Conservation (phyloP, 2,797 vertebrate species). For the Eulemur albifrons region DNA sequence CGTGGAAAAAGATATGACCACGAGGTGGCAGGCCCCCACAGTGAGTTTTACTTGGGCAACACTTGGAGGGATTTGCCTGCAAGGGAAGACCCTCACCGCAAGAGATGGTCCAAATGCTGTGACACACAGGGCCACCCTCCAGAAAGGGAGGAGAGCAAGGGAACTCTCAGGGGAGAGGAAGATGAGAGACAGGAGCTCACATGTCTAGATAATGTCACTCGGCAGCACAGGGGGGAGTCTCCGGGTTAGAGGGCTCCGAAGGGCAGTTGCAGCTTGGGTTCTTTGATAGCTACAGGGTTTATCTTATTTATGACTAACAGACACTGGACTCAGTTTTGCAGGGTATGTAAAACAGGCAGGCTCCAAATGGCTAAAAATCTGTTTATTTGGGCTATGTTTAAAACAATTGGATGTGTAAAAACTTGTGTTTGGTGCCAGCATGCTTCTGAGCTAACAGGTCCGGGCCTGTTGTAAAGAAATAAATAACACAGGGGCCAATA, state of each 20-base stretch:
- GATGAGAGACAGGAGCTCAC: neutral
- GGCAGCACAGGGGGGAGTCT: neutral
- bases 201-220: too few relatives aligned
- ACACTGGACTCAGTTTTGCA: neutral
- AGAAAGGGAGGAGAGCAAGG: neutral
- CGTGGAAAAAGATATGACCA: neutral
- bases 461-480: neutral
- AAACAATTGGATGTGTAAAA: neutral
- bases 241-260: neutral
- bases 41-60: neutral
- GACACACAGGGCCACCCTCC: accelerated
- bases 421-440: neutral
- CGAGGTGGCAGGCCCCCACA: neutral
- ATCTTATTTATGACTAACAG: neutral
- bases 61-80: neutral
- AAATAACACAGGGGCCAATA: neutral
- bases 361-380: neutral
- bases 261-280: too few relatives aligned
- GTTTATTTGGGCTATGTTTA: neutral
- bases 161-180: neutral
- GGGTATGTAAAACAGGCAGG: neutral
- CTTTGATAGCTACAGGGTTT: neutral
- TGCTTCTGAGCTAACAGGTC: neutral
- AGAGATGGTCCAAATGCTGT: accelerated
- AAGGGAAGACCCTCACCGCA: neutral